Evolutionary conservation across 2,797 vertebrate genomes (phyloP).

Genomic region (Danio kyathit): DNA sequence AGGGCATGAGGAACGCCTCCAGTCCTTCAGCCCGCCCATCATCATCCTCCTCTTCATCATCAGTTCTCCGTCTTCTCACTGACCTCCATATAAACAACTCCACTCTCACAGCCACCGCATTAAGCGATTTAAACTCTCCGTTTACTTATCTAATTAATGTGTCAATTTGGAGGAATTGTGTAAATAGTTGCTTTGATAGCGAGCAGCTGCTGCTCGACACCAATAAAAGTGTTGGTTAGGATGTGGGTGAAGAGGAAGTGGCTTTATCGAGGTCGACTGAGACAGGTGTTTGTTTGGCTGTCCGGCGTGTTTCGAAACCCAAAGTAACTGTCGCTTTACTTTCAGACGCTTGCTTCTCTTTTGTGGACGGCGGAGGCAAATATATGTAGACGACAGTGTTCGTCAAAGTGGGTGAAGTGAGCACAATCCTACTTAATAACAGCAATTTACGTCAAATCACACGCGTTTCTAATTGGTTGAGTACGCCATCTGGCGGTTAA

Average conservation of each 20-base stretch:
- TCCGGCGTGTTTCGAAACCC: constrained; percentile 66
- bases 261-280: constrained; percentile 65
- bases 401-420: not conserved
- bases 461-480: not conserved
- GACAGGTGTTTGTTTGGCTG: constrained; percentile 75
- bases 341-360: constrained; percentile 59
- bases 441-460: not conserved
- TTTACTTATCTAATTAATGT: not conserved
- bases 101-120: not conserved
- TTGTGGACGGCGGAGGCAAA: not conserved
- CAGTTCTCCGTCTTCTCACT: not conserved
- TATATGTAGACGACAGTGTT: no score
- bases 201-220: constrained; percentile 46
- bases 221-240: constrained; percentile 55
- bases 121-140: not conserved
- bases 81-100: not conserved
- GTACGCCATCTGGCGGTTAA: constrained; percentile 67
- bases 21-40: constrained; percentile 71
- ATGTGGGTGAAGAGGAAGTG: constrained; percentile 72
- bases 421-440: not conserved
- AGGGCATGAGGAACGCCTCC: constrained; percentile 69
- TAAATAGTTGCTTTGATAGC: constrained; percentile 51
- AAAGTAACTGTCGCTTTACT: constrained; percentile 43
- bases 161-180: constrained; percentile 17
- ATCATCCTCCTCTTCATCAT: constrained; percentile 61